Base-by-base conservation (phyloP, 2,113 vertebrate species). In the Picathartes gymnocephalus region DNA sequence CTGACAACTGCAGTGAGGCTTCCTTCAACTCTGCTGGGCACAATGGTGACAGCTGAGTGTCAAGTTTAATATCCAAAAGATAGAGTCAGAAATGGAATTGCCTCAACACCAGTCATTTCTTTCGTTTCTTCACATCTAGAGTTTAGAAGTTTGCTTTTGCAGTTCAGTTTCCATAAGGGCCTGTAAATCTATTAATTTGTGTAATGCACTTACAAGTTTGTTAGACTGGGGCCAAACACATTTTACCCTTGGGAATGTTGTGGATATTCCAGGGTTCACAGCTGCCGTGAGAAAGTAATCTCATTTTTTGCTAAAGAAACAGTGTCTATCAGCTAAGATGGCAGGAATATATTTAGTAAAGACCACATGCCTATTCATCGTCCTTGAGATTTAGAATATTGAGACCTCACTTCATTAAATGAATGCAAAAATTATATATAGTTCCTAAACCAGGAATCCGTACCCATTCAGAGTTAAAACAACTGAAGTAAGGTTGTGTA, bases 1-100 rank as follows among this genome's bases (percentile, higher is more conserved):
- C 53, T 92, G 88, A 90, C 93, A 96, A 11, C 50, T 51, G 69
- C 53, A 88, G 51, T 1, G 20, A 92, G 47, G 73, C 57, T 65
- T 85, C 78, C 28, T 83, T 61, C 3, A 0, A 14, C 56, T 78
- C 76, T 66, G 40, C 66, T 65, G 71, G 91, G 33, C 71, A 86
- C 1, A 10, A 39, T 1, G 18, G 68, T 92, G 81, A 81, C 80
- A 96, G 92, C 76, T 71, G 57, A 93, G 58, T 83, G 86, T 79
- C 92, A 95, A 56, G 28, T 74, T 87, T 78, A 93, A 94, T 81
- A 91, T 21, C 37, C 86, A 65, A 56, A 74, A 87, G 51, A 92
- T 1, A 71, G 19, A 89, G 24, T 87, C 30, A 60, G 65, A 94
- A 76, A 86, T 81, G 31, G 44, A 81, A 86, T 30, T 48, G 39